phyloP scores from a whole-genome alignment of 2,797 vertebrate species.

The Echeneis naucrates region DNA sequence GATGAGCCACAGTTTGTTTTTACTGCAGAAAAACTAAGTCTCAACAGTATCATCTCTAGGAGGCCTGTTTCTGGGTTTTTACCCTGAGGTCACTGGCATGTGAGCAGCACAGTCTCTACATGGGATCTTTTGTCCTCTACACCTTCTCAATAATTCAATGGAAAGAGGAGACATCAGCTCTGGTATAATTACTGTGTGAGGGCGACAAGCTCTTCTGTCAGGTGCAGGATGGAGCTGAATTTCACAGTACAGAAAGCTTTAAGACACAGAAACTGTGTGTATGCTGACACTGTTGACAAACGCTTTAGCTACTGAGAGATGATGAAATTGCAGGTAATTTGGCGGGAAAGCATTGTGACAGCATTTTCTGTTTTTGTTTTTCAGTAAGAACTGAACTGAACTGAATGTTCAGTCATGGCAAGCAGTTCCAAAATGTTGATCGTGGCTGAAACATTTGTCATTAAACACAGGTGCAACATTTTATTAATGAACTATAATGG shows the following conservation, averaged over 20 bases:
- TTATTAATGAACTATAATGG: slow-evolving; percentile 20
- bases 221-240: slow-evolving; percentile 69
- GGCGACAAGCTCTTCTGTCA: slow-evolving; percentile 79
- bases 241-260: slow-evolving; percentile 50
- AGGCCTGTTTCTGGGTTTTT: slow-evolving; percentile 38
- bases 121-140: slow-evolving; percentile 73
- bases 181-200: slow-evolving; percentile 83
- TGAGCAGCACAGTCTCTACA: slow-evolving; percentile 59
- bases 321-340: slow-evolving; percentile 73
- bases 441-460: background rate
- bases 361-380: slow-evolving; percentile 46
- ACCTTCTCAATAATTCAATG: slow-evolving; percentile 85
- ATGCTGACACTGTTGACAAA: slow-evolving; percentile 38
- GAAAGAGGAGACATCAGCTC: slow-evolving; percentile 80
- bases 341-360: slow-evolving; percentile 25
- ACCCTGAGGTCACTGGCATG: slow-evolving; percentile 54
- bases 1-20: background rate
- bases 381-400: slow-evolving; percentile 34
- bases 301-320: slow-evolving; percentile 36
- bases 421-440: slow-evolving; percentile 28
- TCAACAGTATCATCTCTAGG: slow-evolving; percentile 28
- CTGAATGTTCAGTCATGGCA: slow-evolving; percentile 17
- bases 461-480: slow-evolving; percentile 32
- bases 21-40: slow-evolving; percentile 27
- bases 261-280: slow-evolving; percentile 37